A percentile compares a stretch with the other conserved stretches of the same genome.
These are phyloP conservation scores for Heliconius ismenius DNA, from an alignment of 2,888 invertebrate species.

Conservation along the genomic window DNA sequence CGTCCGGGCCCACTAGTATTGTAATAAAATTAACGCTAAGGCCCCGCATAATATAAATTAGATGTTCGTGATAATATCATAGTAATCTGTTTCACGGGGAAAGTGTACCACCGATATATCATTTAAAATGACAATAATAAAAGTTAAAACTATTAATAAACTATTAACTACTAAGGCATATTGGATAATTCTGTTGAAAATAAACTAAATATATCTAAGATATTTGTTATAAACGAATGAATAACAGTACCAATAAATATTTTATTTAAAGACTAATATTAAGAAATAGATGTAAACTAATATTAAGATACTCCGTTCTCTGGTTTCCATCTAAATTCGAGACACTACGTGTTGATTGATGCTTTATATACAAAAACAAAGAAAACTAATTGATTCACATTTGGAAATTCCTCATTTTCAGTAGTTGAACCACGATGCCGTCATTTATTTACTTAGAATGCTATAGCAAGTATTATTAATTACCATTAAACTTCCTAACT, in stretches of 20 bases:
- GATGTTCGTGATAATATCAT: constrained; percentile 30
- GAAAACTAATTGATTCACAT: no score
- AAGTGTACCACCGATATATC: constrained; percentile 18
- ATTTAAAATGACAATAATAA: constrained; percentile 19
- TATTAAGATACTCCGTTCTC: no score
- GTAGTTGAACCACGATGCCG: no score
- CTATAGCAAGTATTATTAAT: not conserved
- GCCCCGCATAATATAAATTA: constrained; percentile 34
- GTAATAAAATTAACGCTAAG: not conserved
- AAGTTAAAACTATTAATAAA: not conserved
- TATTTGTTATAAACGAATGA: not conserved
- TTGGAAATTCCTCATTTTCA: no score
- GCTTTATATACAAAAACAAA: no score
- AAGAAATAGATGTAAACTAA: no score
- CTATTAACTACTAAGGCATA: not conserved
- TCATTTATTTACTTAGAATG: no score
- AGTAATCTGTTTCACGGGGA: constrained; percentile 9
- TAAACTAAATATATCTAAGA: not conserved
- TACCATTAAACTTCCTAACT: constrained; percentile 3
- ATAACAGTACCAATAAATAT: not conserved
- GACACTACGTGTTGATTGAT: no score
- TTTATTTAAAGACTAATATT: not conserved
- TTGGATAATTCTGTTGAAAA: not conserved
- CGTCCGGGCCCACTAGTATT: no score
- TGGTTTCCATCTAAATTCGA: no score